Conservation (phyloP, 2,113 vertebrate species). For the Lutjanus erythropterus region DNA sequence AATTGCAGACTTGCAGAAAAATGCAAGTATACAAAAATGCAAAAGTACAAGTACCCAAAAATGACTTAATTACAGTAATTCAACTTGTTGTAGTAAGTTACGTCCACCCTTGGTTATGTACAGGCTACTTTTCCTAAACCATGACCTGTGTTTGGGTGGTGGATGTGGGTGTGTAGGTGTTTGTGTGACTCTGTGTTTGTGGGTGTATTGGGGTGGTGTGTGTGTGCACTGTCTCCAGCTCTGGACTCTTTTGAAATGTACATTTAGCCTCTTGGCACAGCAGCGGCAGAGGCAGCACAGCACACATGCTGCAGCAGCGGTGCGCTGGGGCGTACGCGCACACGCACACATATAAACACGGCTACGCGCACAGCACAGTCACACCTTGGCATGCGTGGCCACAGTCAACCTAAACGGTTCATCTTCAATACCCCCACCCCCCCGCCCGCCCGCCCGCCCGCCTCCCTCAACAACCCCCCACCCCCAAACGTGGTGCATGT, state of each 20-base stretch:
- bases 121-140: neutral
- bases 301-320: constrained; percentile 74
- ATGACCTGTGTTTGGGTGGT: constrained; percentile 2
- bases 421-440: no score
- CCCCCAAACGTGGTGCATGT: neutral
- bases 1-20: no score
- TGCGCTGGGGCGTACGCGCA: constrained; percentile 57
- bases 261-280: constrained; percentile 38
- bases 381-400: constrained; percentile 55
- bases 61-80: no score
- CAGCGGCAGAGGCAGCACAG: constrained; percentile 14
- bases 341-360: constrained; percentile 40
- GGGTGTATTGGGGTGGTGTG: neutral
- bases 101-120: no score
- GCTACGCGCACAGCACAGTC: constrained; percentile 49
- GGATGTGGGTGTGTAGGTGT: neutral
- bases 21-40: no score
- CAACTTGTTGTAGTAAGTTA: no score
- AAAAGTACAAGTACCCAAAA: no score
- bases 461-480: neutral
- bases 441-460: no score
- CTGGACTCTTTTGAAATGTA: constrained; percentile 26
- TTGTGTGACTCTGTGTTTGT: neutral
- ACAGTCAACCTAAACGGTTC: constrained; percentile 42
- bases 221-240: constrained; percentile 25